Conservation (phyloP, 2,113 vertebrate species). For the Hippolais icterina region DNA sequence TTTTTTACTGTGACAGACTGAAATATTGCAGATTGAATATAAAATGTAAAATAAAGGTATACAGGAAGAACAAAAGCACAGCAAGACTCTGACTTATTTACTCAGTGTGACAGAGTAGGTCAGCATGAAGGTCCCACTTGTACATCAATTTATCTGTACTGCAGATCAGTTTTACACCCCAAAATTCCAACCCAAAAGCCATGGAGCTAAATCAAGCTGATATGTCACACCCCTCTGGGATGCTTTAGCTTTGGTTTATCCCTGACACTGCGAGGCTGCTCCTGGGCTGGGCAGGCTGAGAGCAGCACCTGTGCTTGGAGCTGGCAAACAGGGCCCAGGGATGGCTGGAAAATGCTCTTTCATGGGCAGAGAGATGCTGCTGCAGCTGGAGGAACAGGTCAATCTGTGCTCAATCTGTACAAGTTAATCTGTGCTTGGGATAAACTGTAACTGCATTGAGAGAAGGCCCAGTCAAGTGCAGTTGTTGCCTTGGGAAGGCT, state of each 20-base stretch:
- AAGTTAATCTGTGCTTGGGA: neutral
- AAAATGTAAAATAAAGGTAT: neutral
- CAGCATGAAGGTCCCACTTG: neutral
- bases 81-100: neutral
- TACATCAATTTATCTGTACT: neutral
- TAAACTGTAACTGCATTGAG: neutral
- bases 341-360: neutral
- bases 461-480: neutral
- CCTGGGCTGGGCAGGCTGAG: neutral
- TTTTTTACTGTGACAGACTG: neutral
- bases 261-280: neutral
- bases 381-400: neutral
- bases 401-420: neutral
- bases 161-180: neutral
- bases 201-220: neutral
- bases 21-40: neutral
- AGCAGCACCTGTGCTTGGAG: neutral
- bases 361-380: neutral
- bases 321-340: fast-evolving
- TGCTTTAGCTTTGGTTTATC: neutral
- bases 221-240: neutral
- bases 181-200: neutral
- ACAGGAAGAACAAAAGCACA: neutral
- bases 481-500: no score
- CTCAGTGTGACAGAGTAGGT: neutral